These are phyloP conservation scores for Prietella phreatophila DNA, from an alignment of 2,113 vertebrate genomes.

Conservation along the genomic window DNA sequence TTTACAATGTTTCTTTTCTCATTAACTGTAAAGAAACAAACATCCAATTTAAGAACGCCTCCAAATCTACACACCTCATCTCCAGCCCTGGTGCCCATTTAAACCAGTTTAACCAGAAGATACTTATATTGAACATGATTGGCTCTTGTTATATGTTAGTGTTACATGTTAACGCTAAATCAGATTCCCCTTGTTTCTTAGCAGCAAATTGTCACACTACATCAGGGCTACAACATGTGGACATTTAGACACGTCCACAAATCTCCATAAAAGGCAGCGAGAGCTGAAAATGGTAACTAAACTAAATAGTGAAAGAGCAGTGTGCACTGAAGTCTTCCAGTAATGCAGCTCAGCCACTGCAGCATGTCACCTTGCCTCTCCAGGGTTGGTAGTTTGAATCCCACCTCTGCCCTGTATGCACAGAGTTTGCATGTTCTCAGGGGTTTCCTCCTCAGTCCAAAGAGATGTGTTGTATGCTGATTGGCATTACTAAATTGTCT, in stretches of 20 bases:
- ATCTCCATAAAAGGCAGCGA: not conserved
- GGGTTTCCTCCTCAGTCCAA: too few species aligned
- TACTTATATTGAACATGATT: not conserved
- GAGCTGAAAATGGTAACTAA: not conserved
- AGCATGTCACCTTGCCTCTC: not conserved
- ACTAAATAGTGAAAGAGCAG: not conserved
- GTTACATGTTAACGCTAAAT: not conserved
- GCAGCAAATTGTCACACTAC: not conserved
- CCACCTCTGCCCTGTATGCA: too few species aligned
- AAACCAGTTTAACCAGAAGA: not conserved
- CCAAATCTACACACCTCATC: not conserved
- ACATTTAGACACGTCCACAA: not conserved
- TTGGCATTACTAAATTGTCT: too few species aligned
- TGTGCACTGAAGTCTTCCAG: not conserved
- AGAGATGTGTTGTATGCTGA: too few species aligned
- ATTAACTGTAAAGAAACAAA: not conserved
- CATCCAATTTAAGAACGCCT: not conserved
- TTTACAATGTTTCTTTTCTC: not conserved
- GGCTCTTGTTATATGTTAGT: not conserved
- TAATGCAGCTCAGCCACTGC: slow-evolving; percentile 4
- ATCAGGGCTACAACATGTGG: too few species aligned
- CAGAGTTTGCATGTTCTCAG: too few species aligned
- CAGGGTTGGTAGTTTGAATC: too few species aligned
- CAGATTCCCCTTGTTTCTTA: not conserved
- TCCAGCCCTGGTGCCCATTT: not conserved